Evolutionary conservation across 2,888 invertebrate genomes (phyloP), one percentile per base, ranked within the genome.

Genomic region (Operophtera brumata): DNA sequence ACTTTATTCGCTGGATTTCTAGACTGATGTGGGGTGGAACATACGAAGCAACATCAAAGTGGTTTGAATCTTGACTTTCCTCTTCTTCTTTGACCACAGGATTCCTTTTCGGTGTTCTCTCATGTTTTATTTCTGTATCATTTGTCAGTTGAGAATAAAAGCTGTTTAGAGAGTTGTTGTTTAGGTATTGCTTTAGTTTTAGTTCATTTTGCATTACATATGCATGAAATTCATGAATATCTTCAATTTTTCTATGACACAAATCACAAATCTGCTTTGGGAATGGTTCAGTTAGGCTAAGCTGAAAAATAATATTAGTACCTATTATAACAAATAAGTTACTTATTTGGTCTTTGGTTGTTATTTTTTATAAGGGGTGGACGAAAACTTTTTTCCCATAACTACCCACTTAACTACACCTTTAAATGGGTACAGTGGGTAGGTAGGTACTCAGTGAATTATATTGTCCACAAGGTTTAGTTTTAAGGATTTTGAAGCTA

Each of bases 241-340:
- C 61, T 42, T 73, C 61, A n/a, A 82, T 62, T 67, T 68, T 75
- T 9, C 66, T 55, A 1, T 66, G 37, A 54, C 85, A 85, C 8
- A 25, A 11, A 7, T 59, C 45, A 44, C 85, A 85, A 14, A 80
- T 56, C 11, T 66, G 62, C n/a, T 61, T 71, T 1, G 84, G 84
- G 0, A 82, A 65, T 1, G 30, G 46, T 26, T 74, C 45, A 1
- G 65, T 61, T 6, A 67, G n/a, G 13, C 54, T 12, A 43, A 83
- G 67, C 84, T 84, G 75, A 47, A 75, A 77, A 9, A 43, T 13
- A 20, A 39, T 20, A 20, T 20, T 20, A 4, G 20, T 20, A 20
- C 20, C 2, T 20, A n/a, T n/a, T n/a, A n/a, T n/a, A n/a, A n/a
- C n/a, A 20, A 20, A 4, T 20, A 20, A 20, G 2, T 2, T 20